Evolutionary conservation across 2,888 invertebrate species (phyloP).

Genomic region (Xylophagus ater): DNA sequence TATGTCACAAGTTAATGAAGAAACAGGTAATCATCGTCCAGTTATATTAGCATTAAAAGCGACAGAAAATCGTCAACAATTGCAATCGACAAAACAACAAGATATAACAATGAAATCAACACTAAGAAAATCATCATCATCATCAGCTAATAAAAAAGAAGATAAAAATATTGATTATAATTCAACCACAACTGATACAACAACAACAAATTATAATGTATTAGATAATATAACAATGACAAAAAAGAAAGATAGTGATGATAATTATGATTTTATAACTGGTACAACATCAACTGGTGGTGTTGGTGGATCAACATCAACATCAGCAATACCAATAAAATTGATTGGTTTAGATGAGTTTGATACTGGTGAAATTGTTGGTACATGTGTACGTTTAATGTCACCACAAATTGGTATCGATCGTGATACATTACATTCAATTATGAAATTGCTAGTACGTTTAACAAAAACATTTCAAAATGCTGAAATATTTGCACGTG

Average conservation of each 20-base stretch:
- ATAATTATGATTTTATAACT: not conserved
- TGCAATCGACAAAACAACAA: no score
- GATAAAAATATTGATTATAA: not conserved
- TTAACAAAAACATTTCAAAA: conserved; percentile 61
- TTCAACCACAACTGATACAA: not conserved
- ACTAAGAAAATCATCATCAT: no score
- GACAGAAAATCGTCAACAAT: conserved; percentile 22
- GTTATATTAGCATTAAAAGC: conserved; percentile 54
- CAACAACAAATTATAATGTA: not conserved
- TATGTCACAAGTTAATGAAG: conserved; percentile 76
- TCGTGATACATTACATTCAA: conserved; percentile 64
- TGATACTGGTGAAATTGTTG: conserved; percentile 30
- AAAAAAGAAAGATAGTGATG: not conserved
- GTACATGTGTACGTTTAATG: conserved; percentile 52
- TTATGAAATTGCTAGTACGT: conserved; percentile 61
- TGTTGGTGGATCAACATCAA: not conserved
- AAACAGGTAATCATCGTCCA: conserved; percentile 69
- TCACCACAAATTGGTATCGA: conserved; percentile 51
- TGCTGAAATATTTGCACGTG: conserved; percentile 58
- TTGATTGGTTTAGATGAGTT: conserved; percentile 30
- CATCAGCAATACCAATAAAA: conserved; percentile 10
- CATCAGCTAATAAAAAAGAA: no score
- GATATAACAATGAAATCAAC: no score
- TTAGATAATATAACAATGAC: no score
- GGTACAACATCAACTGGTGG: not conserved